These are phyloP conservation scores for Ceryle rudis DNA, from an alignment of 2,797 vertebrate genomes.

Conservation along the genomic window DNA sequence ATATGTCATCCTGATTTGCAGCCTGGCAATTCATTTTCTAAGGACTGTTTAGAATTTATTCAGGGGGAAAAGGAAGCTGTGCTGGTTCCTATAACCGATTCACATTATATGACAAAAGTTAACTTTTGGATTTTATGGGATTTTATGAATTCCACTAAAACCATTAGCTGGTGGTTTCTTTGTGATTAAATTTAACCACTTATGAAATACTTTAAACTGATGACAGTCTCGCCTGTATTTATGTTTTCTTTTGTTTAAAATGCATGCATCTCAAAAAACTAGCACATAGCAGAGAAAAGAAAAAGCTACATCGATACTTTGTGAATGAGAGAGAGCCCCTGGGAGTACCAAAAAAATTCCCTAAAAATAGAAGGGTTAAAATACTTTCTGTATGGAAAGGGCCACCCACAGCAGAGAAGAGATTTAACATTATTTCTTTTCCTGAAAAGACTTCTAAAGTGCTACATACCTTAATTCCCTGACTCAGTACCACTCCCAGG, in stretches of 20 bases:
- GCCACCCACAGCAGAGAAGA: background rate
- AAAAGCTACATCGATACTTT: background rate
- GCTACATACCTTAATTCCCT: background rate
- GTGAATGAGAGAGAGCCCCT: background rate
- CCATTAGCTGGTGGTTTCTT: slow-evolving; percentile 78
- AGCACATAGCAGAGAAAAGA: background rate
- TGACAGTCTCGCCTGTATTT: slow-evolving; percentile 67
- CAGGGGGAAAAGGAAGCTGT: slow-evolving; percentile 72
- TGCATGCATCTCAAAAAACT: background rate
- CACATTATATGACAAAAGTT: slow-evolving; percentile 77
- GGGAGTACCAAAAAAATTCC: background rate
- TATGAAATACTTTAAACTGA: slow-evolving; percentile 71
- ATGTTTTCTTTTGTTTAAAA: slow-evolving; percentile 78
- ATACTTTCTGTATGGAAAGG: background rate
- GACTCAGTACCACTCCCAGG: background rate
- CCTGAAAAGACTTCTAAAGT: background rate
- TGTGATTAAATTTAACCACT: slow-evolving; percentile 80
- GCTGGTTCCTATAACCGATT: slow-evolving; percentile 69
- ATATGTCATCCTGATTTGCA: slow-evolving; percentile 76
- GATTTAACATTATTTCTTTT: background rate
- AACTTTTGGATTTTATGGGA: slow-evolving; percentile 76
- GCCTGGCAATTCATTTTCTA: slow-evolving; percentile 77
- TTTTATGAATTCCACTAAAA: slow-evolving; percentile 80
- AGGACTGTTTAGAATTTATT: slow-evolving; percentile 81
- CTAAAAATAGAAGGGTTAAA: background rate